Conservation (phyloP, 2,113 vertebrate genomes). For the Gracilinanus agilis region DNA sequence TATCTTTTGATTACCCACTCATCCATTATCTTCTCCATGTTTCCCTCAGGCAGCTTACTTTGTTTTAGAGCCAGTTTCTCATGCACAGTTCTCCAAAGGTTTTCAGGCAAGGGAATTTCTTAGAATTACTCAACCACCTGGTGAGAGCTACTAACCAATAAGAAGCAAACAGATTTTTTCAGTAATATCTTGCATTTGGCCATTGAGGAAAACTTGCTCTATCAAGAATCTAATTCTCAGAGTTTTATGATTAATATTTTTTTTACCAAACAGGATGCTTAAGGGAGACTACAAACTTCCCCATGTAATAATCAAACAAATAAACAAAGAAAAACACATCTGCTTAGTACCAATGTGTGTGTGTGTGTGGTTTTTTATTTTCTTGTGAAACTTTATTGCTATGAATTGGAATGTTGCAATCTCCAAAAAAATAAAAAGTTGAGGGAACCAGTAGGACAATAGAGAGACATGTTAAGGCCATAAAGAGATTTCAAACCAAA, state of each 20-base stretch:
- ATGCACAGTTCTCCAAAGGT: too few relatives aligned
- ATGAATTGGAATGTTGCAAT: background rate
- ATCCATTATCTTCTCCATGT: too few relatives aligned
- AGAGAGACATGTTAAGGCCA: background rate
- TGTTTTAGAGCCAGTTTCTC: too few relatives aligned
- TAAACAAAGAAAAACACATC: background rate
- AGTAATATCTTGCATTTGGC: too few relatives aligned
- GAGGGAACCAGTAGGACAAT: background rate
- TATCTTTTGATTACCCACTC: too few relatives aligned
- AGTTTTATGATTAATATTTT: background rate
- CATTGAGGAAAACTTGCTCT: too few relatives aligned
- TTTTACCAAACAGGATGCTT: background rate
- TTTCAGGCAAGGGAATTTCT: too few relatives aligned
- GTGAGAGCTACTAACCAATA: too few relatives aligned
- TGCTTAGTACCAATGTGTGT: background rate
- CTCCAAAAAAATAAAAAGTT: background rate
- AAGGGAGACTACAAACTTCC: background rate
- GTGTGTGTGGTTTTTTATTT: too few relatives aligned
- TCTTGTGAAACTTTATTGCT: background rate
- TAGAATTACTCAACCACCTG: too few relatives aligned
- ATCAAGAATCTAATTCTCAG: background rate
- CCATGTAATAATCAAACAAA: background rate
- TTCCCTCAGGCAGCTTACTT: too few relatives aligned
- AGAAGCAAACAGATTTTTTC: too few relatives aligned
- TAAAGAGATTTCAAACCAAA: background rate